A percentile compares a stretch with the other conserved stretches of the same genome.
These are phyloP conservation scores for Caenorhabditis japonica DNA, from an alignment of 2,888 invertebrate genomes.

Conservation along the genomic window DNA sequence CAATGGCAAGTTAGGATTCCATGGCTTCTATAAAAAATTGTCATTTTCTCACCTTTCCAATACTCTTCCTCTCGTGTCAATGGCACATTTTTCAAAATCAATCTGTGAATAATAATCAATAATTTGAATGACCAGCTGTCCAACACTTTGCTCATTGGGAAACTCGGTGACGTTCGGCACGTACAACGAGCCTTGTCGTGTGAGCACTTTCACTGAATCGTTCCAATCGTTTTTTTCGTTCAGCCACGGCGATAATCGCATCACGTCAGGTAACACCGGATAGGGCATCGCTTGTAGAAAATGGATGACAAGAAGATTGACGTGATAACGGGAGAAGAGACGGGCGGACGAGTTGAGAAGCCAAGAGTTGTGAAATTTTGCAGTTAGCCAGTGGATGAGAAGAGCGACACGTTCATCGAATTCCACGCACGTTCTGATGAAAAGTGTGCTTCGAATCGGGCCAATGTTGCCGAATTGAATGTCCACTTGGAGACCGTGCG, in stretches of 20 bases:
- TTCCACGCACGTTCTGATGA: slow-evolving; percentile 50
- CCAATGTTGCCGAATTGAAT: slow-evolving; percentile 46
- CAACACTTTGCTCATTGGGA: slow-evolving; percentile 35
- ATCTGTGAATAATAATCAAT: slow-evolving; percentile 50
- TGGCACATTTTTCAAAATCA: slow-evolving; percentile 22
- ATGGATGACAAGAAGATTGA: slow-evolving; percentile 38
- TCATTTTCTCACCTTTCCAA: slow-evolving; percentile 13
- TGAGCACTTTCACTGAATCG: slow-evolving; percentile 29
- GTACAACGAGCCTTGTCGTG: slow-evolving; percentile 31
- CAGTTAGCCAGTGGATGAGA: slow-evolving; percentile 27
- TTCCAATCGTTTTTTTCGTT: slow-evolving; percentile 16
- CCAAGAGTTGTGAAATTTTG: slow-evolving; percentile 9
- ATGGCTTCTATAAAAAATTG: not conserved
- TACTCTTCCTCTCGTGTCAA: slow-evolving; percentile 35
- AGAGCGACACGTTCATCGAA: slow-evolving; percentile 40
- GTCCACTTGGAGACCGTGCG: slow-evolving; percentile 33
- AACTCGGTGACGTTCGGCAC: slow-evolving; percentile 11
- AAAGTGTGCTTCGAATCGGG: slow-evolving; percentile 40
- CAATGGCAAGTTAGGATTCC: too few relatives aligned
- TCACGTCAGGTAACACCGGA: slow-evolving; percentile 42
- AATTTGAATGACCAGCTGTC: slow-evolving; percentile 24
- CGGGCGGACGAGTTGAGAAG: slow-evolving; percentile 8
- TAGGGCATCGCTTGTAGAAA: slow-evolving; percentile 49
- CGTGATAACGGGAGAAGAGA: slow-evolving; percentile 43
- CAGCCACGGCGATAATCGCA: slow-evolving; percentile 30